phyloP scores from a whole-genome alignment of 2,888 invertebrate species.

The Cephus sareptanus region DNA sequence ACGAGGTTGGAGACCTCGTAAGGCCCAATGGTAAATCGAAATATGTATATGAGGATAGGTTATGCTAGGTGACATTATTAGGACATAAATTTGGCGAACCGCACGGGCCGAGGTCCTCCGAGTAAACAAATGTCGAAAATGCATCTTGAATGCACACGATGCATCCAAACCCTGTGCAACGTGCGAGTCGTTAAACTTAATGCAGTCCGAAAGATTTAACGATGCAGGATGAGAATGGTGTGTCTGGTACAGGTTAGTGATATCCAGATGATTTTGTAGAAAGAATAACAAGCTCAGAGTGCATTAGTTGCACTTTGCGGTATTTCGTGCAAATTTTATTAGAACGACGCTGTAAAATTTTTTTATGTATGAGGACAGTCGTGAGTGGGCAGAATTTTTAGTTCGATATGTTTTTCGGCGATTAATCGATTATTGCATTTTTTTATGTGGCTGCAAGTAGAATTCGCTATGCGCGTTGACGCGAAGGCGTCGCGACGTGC shows the following conservation, averaged over 20 bases:
- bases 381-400: neutral
- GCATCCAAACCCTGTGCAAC: slow-evolving; percentile 5
- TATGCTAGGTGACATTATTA: slow-evolving; percentile 17
- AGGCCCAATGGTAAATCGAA: slow-evolving; percentile 8
- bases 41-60: slow-evolving; percentile 4
- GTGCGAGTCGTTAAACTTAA: slow-evolving; percentile 25
- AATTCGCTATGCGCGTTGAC: neutral
- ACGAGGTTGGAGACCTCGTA: slow-evolving; percentile 14
- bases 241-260: neutral
- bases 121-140: slow-evolving; percentile 16
- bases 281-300: slow-evolving; percentile 18
- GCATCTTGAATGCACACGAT: neutral
- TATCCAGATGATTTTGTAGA: slow-evolving; percentile 4
- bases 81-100: neutral
- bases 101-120: neutral
- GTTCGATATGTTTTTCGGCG: neutral
- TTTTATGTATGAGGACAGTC: neutral
- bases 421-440: neutral
- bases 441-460: neutral
- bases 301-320: neutral
- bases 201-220: slow-evolving; percentile 21
- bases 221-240: neutral
- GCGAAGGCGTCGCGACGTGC: neutral
- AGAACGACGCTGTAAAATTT: neutral
- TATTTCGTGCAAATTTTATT: neutral